Evolutionary conservation across 2,797 vertebrate genomes (phyloP), one percentile per base, ranked within the genome.

Genomic region (Taeniopygia guttata): DNA sequence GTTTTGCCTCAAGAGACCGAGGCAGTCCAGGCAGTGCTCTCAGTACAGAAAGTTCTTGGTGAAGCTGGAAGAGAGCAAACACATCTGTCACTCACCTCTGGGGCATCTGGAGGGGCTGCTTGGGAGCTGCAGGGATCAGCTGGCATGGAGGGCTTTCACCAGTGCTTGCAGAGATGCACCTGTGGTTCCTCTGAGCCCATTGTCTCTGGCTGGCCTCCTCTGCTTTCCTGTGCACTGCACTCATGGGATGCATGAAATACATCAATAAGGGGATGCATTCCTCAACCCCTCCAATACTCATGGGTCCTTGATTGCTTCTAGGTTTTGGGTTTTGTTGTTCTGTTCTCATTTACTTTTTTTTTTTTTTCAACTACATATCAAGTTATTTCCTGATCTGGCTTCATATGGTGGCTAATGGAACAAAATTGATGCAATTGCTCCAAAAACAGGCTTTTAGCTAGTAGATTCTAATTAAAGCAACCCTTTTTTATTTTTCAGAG

Each of bases 381-480:
- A 82, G 67, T 82, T 89, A 51, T 94, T 95, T 91, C 86, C 78
- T 74, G 59, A 78, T 83, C 75, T 1, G 8, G 59, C 52, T 83
- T 89, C 59, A 42, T 68, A 25, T 76, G 66, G 78, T 87, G 66
- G 68, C 82, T 94, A 86, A 94, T 96, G 94, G 96, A 94, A 95
- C 38, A 92, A 85, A 96, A 95, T 90, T 76, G 93, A 89, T 94
- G 85, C 84, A 87, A 48, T 95, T 89, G 62, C 75, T 94, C 56
- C 19, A 60, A 72, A 70, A 80, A 16, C 87, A 76, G 20, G 82
- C 85, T 94, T 96, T 96, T 86, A 96, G 89, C 60, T 51, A 34
- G 52, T 78, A 58, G 52, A 75, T 84, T 95, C 74, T 91, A 95
- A 95, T 96, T 93, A 96, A 95, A 94, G 84, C 22, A 93, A 58